A percentile compares a stretch with the other conserved stretches of the same genome.
Conservation (phyloP, 2,888 invertebrate genomes). For the Eubasilissa splendida region DNA sequence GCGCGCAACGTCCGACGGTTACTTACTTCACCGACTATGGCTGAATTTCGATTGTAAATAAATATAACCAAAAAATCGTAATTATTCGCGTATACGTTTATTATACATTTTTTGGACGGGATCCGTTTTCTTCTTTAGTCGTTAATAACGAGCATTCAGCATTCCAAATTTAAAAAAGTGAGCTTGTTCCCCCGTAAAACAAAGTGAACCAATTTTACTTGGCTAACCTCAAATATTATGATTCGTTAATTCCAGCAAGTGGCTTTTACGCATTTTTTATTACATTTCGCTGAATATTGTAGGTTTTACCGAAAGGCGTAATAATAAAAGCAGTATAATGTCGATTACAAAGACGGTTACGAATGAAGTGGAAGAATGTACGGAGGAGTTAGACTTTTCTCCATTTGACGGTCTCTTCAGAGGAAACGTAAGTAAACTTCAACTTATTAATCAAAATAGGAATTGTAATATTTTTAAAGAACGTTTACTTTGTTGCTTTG, state of each 20-base stretch:
- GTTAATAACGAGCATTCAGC: no score
- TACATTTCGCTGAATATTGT: not conserved
- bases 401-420: conserved; percentile 56
- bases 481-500: no score
- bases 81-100: not conserved
- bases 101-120: no score
- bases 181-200: no score
- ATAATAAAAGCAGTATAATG: conserved; percentile 33
- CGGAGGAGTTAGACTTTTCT: conserved; percentile 52
- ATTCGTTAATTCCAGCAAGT: not conserved
- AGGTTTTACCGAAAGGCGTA: not conserved
- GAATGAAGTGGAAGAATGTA: conserved; percentile 50
- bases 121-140: no score
- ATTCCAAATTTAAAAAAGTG: no score
- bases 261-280: not conserved
- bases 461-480: not conserved
- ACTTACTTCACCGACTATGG: conserved; percentile 1
- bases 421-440: conserved; percentile 45
- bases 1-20: conserved; percentile 26
- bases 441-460: no score
- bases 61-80: not conserved
- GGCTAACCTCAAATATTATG: not conserved
- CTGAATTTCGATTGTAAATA: conserved; percentile 19
- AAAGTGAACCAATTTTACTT: not conserved
- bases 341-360: conserved; percentile 57